These are phyloP conservation scores for Nannospalax galili DNA, from an alignment of 2,113 vertebrate genomes.

Conservation along the genomic window DNA sequence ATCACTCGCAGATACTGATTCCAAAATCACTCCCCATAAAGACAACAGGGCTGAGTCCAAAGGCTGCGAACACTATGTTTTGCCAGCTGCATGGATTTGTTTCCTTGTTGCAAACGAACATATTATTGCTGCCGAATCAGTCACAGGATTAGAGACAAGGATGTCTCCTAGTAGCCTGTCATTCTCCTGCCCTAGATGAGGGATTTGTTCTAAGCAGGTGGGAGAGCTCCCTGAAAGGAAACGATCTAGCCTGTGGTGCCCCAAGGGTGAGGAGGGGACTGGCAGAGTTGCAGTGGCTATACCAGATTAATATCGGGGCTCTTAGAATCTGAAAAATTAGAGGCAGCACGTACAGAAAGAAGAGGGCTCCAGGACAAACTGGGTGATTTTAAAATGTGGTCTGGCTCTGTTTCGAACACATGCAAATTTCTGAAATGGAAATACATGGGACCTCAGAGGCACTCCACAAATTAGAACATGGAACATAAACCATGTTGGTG, in stretches of 20 bases:
- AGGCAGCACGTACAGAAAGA: background rate
- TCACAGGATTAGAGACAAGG: background rate
- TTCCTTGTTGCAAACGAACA: slow-evolving; percentile 24
- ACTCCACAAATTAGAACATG: slow-evolving; percentile 49
- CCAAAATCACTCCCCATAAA: background rate
- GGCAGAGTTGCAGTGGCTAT: background rate
- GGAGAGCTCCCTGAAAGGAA: background rate
- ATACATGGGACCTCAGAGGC: slow-evolving; percentile 2
- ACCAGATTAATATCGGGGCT: slow-evolving; percentile 23
- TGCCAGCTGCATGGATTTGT: background rate
- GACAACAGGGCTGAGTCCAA: background rate
- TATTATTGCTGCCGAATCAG: background rate
- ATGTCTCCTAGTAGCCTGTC: background rate
- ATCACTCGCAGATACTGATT: background rate
- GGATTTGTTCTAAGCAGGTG: background rate
- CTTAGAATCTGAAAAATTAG: slow-evolving; percentile 33
- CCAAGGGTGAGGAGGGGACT: background rate
- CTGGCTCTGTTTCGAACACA: slow-evolving; percentile 61
- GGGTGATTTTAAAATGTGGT: slow-evolving; percentile 42
- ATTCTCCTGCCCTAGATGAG: background rate
- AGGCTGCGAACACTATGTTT: background rate
- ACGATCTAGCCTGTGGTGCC: background rate
- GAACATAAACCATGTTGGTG: slow-evolving; percentile 54
- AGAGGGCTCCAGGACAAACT: background rate
- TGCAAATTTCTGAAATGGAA: slow-evolving; percentile 64